Conservation (phyloP, 2,888 invertebrate genomes). For the Drosophila nr. perissopoda region DNA sequence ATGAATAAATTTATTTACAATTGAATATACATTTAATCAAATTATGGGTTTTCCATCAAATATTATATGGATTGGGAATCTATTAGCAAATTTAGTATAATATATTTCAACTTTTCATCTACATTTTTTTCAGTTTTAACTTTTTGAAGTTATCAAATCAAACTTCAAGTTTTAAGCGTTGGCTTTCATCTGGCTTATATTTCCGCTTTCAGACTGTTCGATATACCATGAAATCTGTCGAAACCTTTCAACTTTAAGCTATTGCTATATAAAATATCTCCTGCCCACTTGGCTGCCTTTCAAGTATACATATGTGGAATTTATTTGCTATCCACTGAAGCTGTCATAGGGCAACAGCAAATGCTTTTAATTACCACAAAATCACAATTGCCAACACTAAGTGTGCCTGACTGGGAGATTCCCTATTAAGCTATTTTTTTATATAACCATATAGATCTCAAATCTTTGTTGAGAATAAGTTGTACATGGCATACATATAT, state of each 20-base stretch:
- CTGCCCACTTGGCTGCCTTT: constrained; percentile 27
- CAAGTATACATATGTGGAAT: constrained; percentile 29
- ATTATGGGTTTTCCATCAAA: not conserved
- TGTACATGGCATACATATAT: not conserved
- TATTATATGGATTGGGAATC: not conserved
- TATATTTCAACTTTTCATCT: not conserved
- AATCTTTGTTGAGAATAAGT: not conserved
- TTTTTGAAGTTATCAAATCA: not conserved
- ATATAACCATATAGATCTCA: not conserved
- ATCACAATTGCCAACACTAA: not conserved
- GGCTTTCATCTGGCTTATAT: not conserved
- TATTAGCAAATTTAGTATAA: not conserved
- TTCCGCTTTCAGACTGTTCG: not conserved
- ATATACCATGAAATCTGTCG: not conserved
- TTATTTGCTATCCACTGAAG: constrained; percentile 20
- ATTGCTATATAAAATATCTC: constrained; percentile 13
- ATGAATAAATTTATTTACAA: not conserved
- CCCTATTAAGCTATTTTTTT: not conserved
- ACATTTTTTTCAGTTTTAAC: not conserved
- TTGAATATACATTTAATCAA: not conserved
- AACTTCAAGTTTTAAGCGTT: not conserved
- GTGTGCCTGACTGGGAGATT: not conserved
- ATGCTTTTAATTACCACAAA: constrained; percentile 38
- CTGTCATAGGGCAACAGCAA: constrained; percentile 29
- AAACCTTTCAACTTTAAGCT: not conserved